Base-by-base conservation (phyloP, 2,113 vertebrate genomes). In the Cyprinus carpio region DNA sequence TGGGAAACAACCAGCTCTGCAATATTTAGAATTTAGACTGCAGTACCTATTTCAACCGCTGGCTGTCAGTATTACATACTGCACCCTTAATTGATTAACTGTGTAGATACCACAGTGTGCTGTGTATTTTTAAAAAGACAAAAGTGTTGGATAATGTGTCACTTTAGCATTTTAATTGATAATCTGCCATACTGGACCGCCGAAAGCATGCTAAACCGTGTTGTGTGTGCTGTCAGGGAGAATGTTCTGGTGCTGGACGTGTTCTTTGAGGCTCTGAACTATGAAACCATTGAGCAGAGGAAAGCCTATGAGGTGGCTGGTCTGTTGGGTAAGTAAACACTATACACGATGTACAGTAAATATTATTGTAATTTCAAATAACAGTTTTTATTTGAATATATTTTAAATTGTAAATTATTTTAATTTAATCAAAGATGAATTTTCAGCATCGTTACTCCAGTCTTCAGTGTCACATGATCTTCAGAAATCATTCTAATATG, bases 281-380 rank as follows among this genome's bases (percentile, higher is more conserved):
- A 95, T 75, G 95, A 95, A 95, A 99, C 96, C 0, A 99, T 99
- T 7, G 98, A 99, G 90, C 98, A 99, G 94, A 99, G 97, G 94
- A 98, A 98, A 89, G 98, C 97, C 0, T 99, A 99, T 29, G 98
- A 99, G 94, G 98, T 99, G 89, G 98, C 98, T 0, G 98, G 98
- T 74, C 94, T 99, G 90, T 92, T 99, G 92, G 98, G 98, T 99
- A 93, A 90, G 49, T 56, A 56, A 56, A 56, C 7, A 56, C 43
- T 46, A 46, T 46, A 51, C 16, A 51, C 20, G 6, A 23, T 56
- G 8, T 46, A 46, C 43, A 46, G 43, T 4, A 46, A 51, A 16
- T 51, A 51, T 16, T 51, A 51, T 16, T 51, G 4, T 51, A 16
- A 16, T 51, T 51, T 51, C 1, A 51, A 51, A 51, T 51, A 0